Base-by-base conservation (phyloP, 2,797 vertebrate species). In the Trichosurus vulpecula region DNA sequence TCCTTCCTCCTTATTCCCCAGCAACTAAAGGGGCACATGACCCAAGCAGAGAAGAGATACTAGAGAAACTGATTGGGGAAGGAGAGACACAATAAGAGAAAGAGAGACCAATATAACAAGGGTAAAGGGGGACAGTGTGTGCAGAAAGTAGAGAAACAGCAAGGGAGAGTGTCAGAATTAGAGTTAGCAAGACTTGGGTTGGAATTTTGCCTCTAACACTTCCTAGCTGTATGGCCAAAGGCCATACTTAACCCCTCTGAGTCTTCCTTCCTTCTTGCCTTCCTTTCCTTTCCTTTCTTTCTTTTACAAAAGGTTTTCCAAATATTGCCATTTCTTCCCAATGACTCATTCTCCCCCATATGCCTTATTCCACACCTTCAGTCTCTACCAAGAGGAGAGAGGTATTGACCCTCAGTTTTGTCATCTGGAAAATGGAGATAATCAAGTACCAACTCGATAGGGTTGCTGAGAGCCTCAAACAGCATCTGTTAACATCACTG, bases 11-110 rank as follows among this genome's bases (percentile, higher is more conserved):
- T 96, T 94, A 92, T 94, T 92, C 31, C 2, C 95, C 94, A 97
- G 96, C 93, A 52, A 93, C 91, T 91, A 0, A 95, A 98, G 93
- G 95, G 96, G 93, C 92, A 31, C 54, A 58, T 97, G 90, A 97
- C 93, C 97, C 98, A 98, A 97, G 93, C 87, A 94, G 29, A 92
- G 93, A 51, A 54, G 94, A 98, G 95, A 96, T 90, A 95, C 92
- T 93, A 92, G 93, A 56, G 89, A 93, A 11, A 13, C 95, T 96
- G 10, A 16, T 54, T 56, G 55, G 96, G 22, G 92, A 94, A 96
- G 90, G 61, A 98, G 96, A 92, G 16, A 97, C 35, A 97, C 35
- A 96, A 93, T 96, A 95, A 97, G 97, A 96, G 96, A 94, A 97
- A 97, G 97, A 91, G 95, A 97, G 95, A 94, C 51, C 5, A 6